Evolutionary conservation across 2,888 invertebrate species (phyloP).

Genomic region (Incurvaria masculella): DNA sequence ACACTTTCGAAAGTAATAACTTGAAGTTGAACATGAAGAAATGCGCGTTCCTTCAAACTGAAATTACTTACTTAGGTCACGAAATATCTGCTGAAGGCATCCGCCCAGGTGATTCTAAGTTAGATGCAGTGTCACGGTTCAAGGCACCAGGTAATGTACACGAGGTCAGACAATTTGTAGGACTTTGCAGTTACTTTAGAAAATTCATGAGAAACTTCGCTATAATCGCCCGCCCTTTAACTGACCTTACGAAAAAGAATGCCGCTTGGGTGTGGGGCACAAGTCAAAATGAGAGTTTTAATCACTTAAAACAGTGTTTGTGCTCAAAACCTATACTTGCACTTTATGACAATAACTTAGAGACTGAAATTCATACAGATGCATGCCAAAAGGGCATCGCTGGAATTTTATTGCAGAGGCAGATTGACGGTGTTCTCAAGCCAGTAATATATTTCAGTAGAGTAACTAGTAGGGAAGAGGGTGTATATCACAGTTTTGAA

Average conservation of each 20-base stretch:
- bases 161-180: slow-evolving; percentile 20
- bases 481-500: slow-evolving; percentile 25
- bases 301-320: background rate
- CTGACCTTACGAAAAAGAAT: slow-evolving; percentile 18
- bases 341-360: slow-evolving; percentile 17
- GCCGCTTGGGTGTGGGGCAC: slow-evolving; percentile 9
- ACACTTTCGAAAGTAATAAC: slow-evolving; percentile 10
- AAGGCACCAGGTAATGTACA: slow-evolving; percentile 17
- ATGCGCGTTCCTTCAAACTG: slow-evolving; percentile 15
- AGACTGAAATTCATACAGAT: slow-evolving; percentile 20
- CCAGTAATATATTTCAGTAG: slow-evolving; percentile 24
- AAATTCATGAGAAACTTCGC: slow-evolving; percentile 21
- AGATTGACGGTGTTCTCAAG: slow-evolving; percentile 16
- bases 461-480: slow-evolving; percentile 19
- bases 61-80: slow-evolving; percentile 18
- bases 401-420: slow-evolving; percentile 17
- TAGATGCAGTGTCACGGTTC: slow-evolving; percentile 14
- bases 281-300: slow-evolving; percentile 1
- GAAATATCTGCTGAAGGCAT: slow-evolving; percentile 16
- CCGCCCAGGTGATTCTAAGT: slow-evolving; percentile 12
- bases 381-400: slow-evolving; percentile 18
- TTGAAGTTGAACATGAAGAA: slow-evolving; percentile 19
- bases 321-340: slow-evolving; percentile 12
- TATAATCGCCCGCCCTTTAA: slow-evolving; percentile 17
- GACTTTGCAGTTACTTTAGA: slow-evolving; percentile 20